Percentiles rank a stretch among this genome's conserved stretches.
These are phyloP conservation scores for Catamblyrhynchus diadema DNA, from an alignment of 2,797 vertebrate species.

Conservation along the genomic window DNA sequence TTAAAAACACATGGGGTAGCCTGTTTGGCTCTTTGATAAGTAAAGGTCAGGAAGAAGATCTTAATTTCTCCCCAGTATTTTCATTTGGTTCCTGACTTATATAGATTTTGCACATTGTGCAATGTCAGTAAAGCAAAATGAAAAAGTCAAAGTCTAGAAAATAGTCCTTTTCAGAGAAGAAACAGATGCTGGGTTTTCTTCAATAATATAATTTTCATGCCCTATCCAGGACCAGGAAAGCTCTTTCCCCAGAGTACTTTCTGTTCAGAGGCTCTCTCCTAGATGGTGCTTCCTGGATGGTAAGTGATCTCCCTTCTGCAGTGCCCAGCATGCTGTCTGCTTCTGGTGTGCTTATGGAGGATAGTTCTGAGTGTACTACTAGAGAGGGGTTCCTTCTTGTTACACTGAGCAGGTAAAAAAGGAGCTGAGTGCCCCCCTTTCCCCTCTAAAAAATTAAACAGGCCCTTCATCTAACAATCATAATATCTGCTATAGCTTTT, in stretches of 20 bases:
- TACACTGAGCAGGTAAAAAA: not conserved
- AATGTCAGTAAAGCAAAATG: not conserved
- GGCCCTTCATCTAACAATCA: not conserved
- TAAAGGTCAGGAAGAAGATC: not conserved
- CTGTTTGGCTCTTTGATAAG: not conserved
- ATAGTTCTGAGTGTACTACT: no score
- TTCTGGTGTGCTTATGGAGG: not conserved
- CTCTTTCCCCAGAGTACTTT: slow-evolving; percentile 82
- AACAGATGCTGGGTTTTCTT: not conserved
- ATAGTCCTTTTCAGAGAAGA: not conserved
- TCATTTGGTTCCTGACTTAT: not conserved
- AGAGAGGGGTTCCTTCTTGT: not conserved
- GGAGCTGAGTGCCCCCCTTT: not conserved
- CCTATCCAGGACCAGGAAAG: slow-evolving; percentile 74
- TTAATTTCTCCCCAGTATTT: not conserved
- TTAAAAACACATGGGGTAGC: not conserved
- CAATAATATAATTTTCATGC: not conserved
- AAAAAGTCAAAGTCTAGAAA: not conserved
- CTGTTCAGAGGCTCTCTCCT: slow-evolving; percentile 88
- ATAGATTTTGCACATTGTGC: not conserved
- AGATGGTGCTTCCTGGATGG: slow-evolving; percentile 98
- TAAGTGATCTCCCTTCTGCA: slow-evolving; percentile 73
- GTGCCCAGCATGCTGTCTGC: not conserved
- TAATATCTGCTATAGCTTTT: not conserved
- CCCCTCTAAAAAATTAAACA: not conserved